phyloP scores from a whole-genome alignment of 1,140 invertebrate genomes.

The Drosophila ananassae region DNA sequence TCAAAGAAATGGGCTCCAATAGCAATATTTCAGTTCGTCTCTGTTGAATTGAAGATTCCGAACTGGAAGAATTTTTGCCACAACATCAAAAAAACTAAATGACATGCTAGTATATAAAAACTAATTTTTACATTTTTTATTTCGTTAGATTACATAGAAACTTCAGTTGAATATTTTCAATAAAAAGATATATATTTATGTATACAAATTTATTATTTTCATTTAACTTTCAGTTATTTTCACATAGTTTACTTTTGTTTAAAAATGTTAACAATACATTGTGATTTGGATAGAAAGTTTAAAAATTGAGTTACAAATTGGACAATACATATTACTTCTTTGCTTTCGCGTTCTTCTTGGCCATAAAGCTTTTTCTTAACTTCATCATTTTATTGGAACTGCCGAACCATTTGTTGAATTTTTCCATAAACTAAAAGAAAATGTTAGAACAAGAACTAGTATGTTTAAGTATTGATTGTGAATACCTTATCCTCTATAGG shows the following conservation, averaged over 20 bases:
- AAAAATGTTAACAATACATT: neutral
- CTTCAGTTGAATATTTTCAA: slow-evolving; percentile 59
- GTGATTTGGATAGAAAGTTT: neutral
- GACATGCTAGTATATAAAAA: slow-evolving; percentile 62
- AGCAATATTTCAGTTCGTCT: slow-evolving; percentile 94
- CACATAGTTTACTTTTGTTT: neutral
- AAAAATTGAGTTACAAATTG: neutral
- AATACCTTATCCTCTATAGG: slow-evolving; percentile 63
- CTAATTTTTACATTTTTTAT: slow-evolving; percentile 67
- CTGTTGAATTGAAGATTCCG: slow-evolving; percentile 97
- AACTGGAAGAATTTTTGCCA: slow-evolving; percentile 86
- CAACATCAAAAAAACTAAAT: slow-evolving; percentile 63
- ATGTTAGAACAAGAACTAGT: neutral
- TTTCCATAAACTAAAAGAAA: slow-evolving; percentile 47
- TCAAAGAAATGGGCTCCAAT: slow-evolving; percentile 86
- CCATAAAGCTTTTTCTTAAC: slow-evolving; percentile 25
- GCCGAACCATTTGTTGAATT: slow-evolving; percentile 62
- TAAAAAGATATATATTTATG: slow-evolving; percentile 38
- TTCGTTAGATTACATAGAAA: slow-evolving; percentile 74
- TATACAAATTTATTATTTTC: neutral
- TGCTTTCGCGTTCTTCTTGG: slow-evolving; percentile 31
- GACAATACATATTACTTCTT: slow-evolving; percentile 33
- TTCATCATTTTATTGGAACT: slow-evolving; percentile 40
- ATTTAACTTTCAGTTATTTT: too few relatives aligned
- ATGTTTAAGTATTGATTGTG: neutral